phyloP scores from a whole-genome alignment of 2,113 vertebrate species.

The Melanerpes formicivorus region DNA sequence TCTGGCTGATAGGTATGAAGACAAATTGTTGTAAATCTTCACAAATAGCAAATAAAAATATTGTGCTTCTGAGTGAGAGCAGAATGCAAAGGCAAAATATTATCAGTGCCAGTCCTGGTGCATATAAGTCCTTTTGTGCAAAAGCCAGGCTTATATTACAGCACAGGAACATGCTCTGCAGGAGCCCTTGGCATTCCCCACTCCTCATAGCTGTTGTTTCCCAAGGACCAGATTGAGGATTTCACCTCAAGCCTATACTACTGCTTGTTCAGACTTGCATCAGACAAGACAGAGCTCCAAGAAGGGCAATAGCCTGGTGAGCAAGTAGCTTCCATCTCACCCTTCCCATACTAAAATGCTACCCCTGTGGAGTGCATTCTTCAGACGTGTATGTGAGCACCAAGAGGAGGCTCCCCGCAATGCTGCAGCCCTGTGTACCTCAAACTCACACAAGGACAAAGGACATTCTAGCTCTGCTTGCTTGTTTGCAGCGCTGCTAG shows the following conservation, averaged over 20 bases:
- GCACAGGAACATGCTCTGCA: neutral
- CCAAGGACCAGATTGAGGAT: neutral
- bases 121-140: neutral
- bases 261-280: neutral
- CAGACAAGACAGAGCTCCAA: neutral
- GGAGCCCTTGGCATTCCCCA: neutral
- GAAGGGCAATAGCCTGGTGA: neutral
- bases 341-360: fast-evolving
- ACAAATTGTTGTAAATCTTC: neutral
- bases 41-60: constrained; percentile 2
- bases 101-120: neutral
- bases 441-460: neutral
- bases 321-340: neutral
- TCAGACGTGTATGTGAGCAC: neutral
- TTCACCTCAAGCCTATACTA: neutral
- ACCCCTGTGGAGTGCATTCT: fast-evolving
- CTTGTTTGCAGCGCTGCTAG: neutral
- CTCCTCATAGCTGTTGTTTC: neutral
- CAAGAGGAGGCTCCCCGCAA: neutral
- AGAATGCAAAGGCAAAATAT: neutral
- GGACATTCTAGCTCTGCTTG: neutral
- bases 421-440: fast-evolving
- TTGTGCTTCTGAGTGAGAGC: neutral
- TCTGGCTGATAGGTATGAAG: neutral
- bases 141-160: neutral